Base-by-base conservation (phyloP, 2,113 vertebrate genomes). In the Tichodroma muraria region DNA sequence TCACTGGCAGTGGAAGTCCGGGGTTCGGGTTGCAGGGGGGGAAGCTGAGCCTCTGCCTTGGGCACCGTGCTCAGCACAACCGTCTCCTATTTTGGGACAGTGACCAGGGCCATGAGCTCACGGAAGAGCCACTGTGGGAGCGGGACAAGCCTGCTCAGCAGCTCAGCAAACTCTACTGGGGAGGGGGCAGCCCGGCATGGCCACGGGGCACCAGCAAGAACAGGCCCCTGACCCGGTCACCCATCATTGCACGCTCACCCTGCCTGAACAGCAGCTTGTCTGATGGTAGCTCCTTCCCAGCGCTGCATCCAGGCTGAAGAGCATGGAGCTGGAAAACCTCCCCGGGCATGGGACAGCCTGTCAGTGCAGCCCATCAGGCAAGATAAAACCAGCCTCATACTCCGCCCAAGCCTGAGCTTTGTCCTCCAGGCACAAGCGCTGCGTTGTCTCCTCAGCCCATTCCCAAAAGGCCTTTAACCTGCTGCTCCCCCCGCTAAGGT, bases 171-270 rank as follows among this genome's bases (percentile, higher is more conserved):
- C 24, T 0, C 2, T 7, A 6, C 44, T 2, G 15, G 30, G 40
- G 40, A 65, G 1, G 5, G 85, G 72, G 6, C 63, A 52, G 44
- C 20, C 9, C 3, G 1, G 38, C 2, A 0, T 4, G 6, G 79
- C 40, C 5, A 3, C 4, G 4, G 42, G 52, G 7, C 3, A 5
- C 15, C 2, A 2, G 31, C 0, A 3, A 28, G 38, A 30, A 54
- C 37, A 4, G 12, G 23, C 13, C 38, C 44, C 45, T 4, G 6
- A 3, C 2, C 17, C 6, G 65, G 18, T 14, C 4, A 7, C 65
- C 30, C 8, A 11, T 12, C 15, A 0, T 0, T 2, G 0, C 0
- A 0, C 1, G 11, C n/a, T 35, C 15, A 0, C 54, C 53, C 35
- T n/a, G 72, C 35, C 44, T 0, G 4, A 31, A 23, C 1, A 0